phyloP scores from a whole-genome alignment of 2,113 vertebrate species.

The Gyps fulvus region DNA sequence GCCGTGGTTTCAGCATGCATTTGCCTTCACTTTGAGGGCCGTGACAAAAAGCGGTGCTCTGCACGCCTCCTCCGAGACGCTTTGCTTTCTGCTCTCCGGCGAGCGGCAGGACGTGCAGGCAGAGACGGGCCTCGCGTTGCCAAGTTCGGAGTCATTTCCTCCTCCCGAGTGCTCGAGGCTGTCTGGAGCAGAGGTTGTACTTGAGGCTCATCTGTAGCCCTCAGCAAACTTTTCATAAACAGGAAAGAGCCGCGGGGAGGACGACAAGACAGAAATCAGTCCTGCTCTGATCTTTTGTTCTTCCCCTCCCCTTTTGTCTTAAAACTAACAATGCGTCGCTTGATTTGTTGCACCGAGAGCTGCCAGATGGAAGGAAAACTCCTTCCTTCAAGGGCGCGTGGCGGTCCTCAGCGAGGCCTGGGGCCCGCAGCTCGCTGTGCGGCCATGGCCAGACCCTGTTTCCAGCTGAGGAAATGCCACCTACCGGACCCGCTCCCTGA shows the following conservation, averaged over 20 bases:
- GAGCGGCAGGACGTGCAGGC: not conserved
- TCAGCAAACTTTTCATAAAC: constrained; percentile 22
- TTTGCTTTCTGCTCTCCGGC: not conserved
- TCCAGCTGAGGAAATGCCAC: not conserved
- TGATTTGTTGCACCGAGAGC: not conserved
- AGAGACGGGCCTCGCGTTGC: fast-evolving
- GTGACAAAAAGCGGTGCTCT: not conserved
- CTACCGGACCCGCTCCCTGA: not conserved
- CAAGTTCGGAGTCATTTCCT: not conserved
- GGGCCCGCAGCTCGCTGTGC: fast-evolving
- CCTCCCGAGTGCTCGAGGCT: not conserved
- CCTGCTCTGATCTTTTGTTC: constrained; percentile 15
- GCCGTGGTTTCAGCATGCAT: not conserved
- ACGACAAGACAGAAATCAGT: not conserved
- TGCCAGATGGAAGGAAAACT: constrained; percentile 1
- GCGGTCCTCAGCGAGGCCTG: fast-evolving
- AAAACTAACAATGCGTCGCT: not conserved
- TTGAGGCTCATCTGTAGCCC: not conserved
- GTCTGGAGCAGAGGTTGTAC: constrained; percentile 16
- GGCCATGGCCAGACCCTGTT: not conserved
- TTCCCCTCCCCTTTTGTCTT: not conserved
- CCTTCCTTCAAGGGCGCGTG: fast-evolving
- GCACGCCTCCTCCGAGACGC: fast-evolving
- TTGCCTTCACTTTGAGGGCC: not conserved
- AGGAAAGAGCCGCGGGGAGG: not conserved